A percentile compares a stretch with the other conserved stretches of the same genome.
These are phyloP conservation scores for Poeciliopsis retropinna DNA, from an alignment of 2,113 vertebrate species.

Conservation along the genomic window DNA sequence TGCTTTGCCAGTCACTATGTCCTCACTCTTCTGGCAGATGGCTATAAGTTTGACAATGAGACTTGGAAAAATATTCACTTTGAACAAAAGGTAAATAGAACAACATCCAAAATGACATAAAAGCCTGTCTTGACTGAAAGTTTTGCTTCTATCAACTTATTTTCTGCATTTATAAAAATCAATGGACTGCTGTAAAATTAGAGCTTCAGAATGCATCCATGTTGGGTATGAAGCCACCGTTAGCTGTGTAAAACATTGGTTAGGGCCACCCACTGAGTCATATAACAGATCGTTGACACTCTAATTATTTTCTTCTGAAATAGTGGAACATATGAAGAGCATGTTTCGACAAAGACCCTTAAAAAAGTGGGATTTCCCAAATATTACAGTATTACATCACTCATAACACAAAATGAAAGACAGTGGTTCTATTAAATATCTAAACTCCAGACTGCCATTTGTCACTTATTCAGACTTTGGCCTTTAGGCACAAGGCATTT, in stretches of 20 bases:
- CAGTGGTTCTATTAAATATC: conserved; percentile 11
- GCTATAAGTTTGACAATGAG: conserved; percentile 87
- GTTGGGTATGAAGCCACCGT: not conserved
- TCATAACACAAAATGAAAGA: conserved; percentile 31
- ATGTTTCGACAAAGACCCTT: conserved; percentile 50
- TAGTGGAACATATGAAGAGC: conserved; percentile 31
- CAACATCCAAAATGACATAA: not conserved
- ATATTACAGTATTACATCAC: not conserved
- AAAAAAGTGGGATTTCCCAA: conserved; percentile 42
- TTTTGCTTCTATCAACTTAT: not conserved
- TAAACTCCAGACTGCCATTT: conserved; percentile 21
- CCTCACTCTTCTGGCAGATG: conserved; percentile 84
- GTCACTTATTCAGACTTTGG: conserved; percentile 17
- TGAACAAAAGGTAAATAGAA: conserved; percentile 82
- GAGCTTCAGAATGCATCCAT: not conserved
- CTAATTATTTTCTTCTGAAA: conserved; percentile 26
- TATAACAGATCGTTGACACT: conserved; percentile 17
- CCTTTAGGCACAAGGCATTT: conserved; percentile 18
- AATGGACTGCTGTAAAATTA: not conserved
- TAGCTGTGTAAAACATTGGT: not conserved
- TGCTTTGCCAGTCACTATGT: conserved; percentile 90
- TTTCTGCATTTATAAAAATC: not conserved
- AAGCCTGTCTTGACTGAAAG: not conserved
- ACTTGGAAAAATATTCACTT: conserved; percentile 89
- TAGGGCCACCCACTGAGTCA: conserved; percentile 26